Base-by-base conservation (phyloP, 2,797 vertebrate genomes). In the Acanthurus lineatus region DNA sequence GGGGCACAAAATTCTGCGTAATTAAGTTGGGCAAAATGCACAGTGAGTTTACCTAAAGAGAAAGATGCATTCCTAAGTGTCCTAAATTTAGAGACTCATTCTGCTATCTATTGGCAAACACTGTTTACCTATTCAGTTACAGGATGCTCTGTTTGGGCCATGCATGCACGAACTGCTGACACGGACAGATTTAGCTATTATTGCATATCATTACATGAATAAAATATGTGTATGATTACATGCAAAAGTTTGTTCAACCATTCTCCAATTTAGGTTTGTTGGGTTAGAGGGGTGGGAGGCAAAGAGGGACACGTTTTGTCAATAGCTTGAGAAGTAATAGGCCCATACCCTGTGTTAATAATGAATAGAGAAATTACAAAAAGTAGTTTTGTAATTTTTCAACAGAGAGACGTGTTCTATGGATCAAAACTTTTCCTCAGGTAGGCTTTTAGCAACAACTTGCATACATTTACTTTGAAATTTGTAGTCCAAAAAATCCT, bases 161-260 rank as follows among this genome's bases (percentile, higher is more conserved):
- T 20, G 44, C 78, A n/a, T 51, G 74, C 87, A 78, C 59, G 80
- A 90, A 89, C 40, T 83, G 89, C 90, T 90, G 92, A 93, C 87
- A 64, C 9, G 1, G 69, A 69, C 54, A 68, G 81, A 86, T 79
- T 84, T 19, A 60, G 64, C 79, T 75, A 74, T 90, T 78, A 91
- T 87, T 81, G 89, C 86, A 90, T 92, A 91, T 94, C 84, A 91
- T 92, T 91, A 89, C 89, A 93, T 94, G 77, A 92, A 94, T 94
- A 93, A 92, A 93, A 94, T 86, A 93, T 92, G 76, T 60, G 32
- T 54, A 63, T 85, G 88, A 92, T 93, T 90, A 87, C 85, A 89
- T 79, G 85, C 87, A 88, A 89, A 91, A 85, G 88, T 92, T 90
- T 91, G 90, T 90, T 91, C 86, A 91, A 87, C 71, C 22, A 82